Base-by-base conservation (phyloP, 2,888 invertebrate genomes). In the Idaea aversata region DNA sequence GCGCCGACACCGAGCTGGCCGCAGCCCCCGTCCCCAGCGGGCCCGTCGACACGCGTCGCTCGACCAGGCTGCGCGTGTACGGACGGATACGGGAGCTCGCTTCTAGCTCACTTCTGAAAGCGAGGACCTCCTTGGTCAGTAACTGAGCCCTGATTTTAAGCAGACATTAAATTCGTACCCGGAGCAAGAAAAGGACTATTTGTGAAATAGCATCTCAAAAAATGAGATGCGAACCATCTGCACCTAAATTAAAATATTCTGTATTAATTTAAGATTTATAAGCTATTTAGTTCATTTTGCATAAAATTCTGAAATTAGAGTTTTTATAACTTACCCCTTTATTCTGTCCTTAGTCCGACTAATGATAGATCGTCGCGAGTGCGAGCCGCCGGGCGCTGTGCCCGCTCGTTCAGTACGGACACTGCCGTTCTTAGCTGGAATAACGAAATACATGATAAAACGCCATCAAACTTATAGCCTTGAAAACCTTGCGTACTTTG, bases 31-130 rank as follows among this genome's bases (percentile, higher is more conserved):
- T 68, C 81, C 77, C 80, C 79, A 71, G 70, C 75, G 78, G 15
- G 79, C 75, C 78, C 75, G 16, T 84, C 85, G 16, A 61, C 60
- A 10, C 68, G 13, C 87, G 85, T 0, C 90, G 86, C 65, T 87
- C 84, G 69, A 88, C 86, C 83, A 90, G 81, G 77, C 89, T 90
- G 79, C 82, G 83, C 10, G 89, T 84, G 75, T 86, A 83, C 5
- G 86, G 84, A 0, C 90, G 83, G 71, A 80, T 81, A 62, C 82
- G 81, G 61, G 81, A 62, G 66, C 87, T 86, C n/a, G 82, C 36
- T 67, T 25, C 25, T 25, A 25, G 25, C 25, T 86, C 83, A 36
- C 73, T 75, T 63, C 73, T 69, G 58, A n/a, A 57, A 57, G 57
- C 15, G 15, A 6, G 25, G 25, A 25, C 2, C 25, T 25, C 25